A percentile compares a stretch with the other conserved stretches of the same genome.
phyloP scores from a whole-genome alignment of 2,113 vertebrate species.

The Actenoides hombroni region DNA sequence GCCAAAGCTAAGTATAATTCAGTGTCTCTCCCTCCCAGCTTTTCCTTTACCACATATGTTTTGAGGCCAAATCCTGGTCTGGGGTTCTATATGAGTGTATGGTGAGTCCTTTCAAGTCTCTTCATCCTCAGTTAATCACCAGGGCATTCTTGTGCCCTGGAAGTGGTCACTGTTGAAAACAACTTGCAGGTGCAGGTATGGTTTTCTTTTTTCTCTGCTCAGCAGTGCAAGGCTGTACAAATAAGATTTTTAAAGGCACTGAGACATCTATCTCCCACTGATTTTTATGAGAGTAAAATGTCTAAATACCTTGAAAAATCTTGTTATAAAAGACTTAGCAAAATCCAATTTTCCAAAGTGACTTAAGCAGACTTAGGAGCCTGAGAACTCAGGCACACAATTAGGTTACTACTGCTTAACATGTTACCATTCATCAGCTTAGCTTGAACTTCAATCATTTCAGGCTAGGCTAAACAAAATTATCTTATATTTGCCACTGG shows the following conservation, averaged over 20 bases:
- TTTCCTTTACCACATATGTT: neutral
- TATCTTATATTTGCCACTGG: neutral
- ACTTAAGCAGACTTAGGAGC: slow-evolving; percentile 46
- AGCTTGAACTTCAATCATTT: slow-evolving; percentile 35
- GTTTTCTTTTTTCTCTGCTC: neutral
- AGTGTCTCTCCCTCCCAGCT: neutral
- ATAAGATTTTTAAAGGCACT: slow-evolving; percentile 7
- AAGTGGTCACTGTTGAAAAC: neutral
- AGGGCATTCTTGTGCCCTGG: neutral
- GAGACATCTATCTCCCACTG: neutral
- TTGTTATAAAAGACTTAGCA: slow-evolving; percentile 33
- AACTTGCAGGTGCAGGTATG: neutral
- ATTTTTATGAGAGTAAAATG: slow-evolving; percentile 41
- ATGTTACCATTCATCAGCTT: slow-evolving; percentile 40
- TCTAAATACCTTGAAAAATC: slow-evolving; percentile 56
- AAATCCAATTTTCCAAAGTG: slow-evolving; percentile 63
- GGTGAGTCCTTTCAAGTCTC: neutral
- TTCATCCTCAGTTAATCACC: neutral
- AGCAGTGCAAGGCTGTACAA: neutral
- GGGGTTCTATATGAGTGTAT: neutral
- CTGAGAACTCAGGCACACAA: slow-evolving; percentile 18
- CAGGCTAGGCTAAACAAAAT: neutral
- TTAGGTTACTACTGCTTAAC: slow-evolving; percentile 22
- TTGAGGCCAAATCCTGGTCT: neutral
- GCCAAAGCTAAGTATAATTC: neutral